These are phyloP conservation scores for Dexiosoma caninum DNA, from an alignment of 2,888 invertebrate genomes.

Conservation along the genomic window DNA sequence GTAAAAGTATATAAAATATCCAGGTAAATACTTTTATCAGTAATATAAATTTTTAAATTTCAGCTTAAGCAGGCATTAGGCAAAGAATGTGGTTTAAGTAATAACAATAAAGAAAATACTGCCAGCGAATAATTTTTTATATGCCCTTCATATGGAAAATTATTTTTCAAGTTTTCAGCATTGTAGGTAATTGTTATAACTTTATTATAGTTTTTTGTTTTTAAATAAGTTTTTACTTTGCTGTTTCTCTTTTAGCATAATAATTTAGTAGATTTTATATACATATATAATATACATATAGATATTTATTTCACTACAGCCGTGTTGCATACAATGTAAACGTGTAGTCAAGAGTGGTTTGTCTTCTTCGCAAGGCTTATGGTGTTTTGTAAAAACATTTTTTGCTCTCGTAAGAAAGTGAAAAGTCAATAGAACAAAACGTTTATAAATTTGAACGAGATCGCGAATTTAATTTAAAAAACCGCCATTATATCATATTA, in stretches of 20 bases:
- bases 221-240: neutral
- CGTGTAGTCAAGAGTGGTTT: too few relatives aligned
- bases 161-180: neutral
- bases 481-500: too few relatives aligned
- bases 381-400: too few relatives aligned
- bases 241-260: neutral
- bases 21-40: neutral
- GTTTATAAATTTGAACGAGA: too few relatives aligned
- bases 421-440: too few relatives aligned
- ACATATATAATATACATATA: too few relatives aligned
- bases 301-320: too few relatives aligned
- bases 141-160: neutral
- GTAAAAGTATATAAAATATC: conserved; percentile 42
- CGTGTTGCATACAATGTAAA: too few relatives aligned
- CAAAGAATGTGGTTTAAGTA: conserved; percentile 19
- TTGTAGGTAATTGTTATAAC: conserved; percentile 1
- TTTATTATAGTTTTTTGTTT: neutral
- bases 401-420: too few relatives aligned
- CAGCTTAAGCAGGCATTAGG: conserved; percentile 46
- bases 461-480: too few relatives aligned
- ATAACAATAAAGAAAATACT: conserved; percentile 51
- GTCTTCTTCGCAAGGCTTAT: too few relatives aligned
- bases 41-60: neutral
- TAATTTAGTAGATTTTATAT: neutral
- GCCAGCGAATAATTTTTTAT: conserved; percentile 34